Conservation (phyloP, 1,140 invertebrate genomes). For the Anastrepha ludens region DNA sequence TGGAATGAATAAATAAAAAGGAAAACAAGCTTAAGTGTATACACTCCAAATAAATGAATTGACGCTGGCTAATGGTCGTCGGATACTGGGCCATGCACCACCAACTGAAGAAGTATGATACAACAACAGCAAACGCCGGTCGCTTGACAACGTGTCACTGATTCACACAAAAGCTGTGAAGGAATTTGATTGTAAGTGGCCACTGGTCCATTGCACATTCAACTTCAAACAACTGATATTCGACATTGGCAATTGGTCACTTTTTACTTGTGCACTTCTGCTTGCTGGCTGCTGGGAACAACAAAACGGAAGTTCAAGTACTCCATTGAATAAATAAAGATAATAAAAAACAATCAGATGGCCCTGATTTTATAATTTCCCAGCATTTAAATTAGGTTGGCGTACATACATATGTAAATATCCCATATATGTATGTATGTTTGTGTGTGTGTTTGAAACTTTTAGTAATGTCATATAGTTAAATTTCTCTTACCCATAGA, state of each 20-base stretch:
- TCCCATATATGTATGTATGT: too few relatives aligned
- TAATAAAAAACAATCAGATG: conserved; percentile 16
- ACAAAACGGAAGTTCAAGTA: conserved; percentile 35
- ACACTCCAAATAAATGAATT: conserved; percentile 49
- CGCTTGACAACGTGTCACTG: conserved; percentile 38
- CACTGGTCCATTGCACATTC: conserved; percentile 2
- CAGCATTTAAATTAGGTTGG: background rate
- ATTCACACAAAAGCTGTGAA: conserved; percentile 53
- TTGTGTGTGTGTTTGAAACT: too few relatives aligned
- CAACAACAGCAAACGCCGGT: background rate
- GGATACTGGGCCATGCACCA: background rate
- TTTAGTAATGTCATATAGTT: too few relatives aligned
- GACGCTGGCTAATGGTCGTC: conserved; percentile 46
- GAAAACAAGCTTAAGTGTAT: conserved; percentile 8
- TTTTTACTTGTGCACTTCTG: background rate
- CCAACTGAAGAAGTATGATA: background rate
- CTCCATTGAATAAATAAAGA: conserved; percentile 44
- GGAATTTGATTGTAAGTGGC: conserved; percentile 46
- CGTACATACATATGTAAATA: too few relatives aligned
- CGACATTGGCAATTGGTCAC: conserved; percentile 13
- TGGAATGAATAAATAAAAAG: conserved; percentile 40
- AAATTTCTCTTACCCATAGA: too few relatives aligned
- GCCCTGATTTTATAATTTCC: background rate
- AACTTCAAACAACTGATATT: conserved; percentile 41
- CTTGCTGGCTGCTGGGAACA: background rate